These are phyloP conservation scores for Macrocentrus cingulum DNA, from an alignment of 1,140 invertebrate genomes.

Conservation along the genomic window DNA sequence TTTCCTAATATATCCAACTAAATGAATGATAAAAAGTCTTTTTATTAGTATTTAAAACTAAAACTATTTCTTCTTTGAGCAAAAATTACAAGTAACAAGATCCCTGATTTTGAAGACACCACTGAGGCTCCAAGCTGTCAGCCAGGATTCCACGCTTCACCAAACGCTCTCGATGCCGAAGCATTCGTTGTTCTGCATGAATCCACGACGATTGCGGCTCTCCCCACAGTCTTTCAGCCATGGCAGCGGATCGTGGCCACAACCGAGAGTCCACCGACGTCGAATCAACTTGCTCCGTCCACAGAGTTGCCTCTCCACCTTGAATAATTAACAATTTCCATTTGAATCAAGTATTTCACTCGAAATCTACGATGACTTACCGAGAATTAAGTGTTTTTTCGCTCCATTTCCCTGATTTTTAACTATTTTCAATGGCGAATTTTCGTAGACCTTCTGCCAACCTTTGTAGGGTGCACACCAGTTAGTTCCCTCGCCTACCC, in stretches of 20 bases:
- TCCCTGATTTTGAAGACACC: constrained; percentile 80
- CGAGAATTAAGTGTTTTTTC: constrained; percentile 60
- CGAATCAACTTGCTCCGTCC: constrained; percentile 78
- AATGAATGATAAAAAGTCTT: too few relatives aligned
- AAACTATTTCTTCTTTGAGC: too few relatives aligned
- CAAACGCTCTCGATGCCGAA: constrained; percentile 70
- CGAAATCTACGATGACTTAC: constrained; percentile 43
- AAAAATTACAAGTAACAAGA: constrained; percentile 58
- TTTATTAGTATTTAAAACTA: too few relatives aligned
- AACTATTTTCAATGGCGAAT: constrained; percentile 66
- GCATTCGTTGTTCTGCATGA: constrained; percentile 69
- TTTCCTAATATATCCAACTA: too few relatives aligned
- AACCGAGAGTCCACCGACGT: constrained; percentile 67
- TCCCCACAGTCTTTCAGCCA: constrained; percentile 80
- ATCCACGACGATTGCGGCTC: constrained; percentile 66
- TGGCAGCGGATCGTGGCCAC: constrained; percentile 78
- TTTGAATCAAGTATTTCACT: constrained; percentile 6
- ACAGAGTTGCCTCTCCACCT: constrained; percentile 77
- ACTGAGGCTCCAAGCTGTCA: constrained; percentile 75
- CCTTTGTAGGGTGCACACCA: constrained; percentile 88
- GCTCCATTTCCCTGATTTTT: constrained; percentile 46
- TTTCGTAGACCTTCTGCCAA: constrained; percentile 84
- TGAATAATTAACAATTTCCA: constrained; percentile 37
- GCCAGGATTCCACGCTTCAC: constrained; percentile 68
- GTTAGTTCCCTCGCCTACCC: constrained; percentile 70